A percentile compares a stretch with the other conserved stretches of the same genome.
Evolutionary conservation across 2,797 vertebrate species (phyloP).

Genomic region (Halcyon leucocephala): DNA sequence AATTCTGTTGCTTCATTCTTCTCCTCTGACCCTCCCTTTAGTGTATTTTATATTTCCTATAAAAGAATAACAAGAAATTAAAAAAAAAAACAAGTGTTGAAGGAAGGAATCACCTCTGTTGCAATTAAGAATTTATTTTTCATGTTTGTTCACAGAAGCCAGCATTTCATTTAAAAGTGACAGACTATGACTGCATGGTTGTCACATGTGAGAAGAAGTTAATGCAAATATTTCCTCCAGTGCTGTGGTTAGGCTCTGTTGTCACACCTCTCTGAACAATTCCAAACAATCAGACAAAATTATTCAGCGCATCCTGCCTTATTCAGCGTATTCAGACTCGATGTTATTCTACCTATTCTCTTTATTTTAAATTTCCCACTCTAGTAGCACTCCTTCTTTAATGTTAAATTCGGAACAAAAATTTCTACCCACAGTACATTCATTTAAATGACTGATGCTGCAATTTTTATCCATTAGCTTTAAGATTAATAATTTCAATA

Average conservation of each 20-base stretch:
- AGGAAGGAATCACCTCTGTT: background rate
- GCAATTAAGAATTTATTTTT: background rate
- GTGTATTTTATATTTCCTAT: background rate
- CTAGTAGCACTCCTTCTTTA: background rate
- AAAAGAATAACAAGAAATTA: background rate
- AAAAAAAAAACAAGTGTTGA: background rate
- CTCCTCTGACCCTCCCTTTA: rapidly evolving
- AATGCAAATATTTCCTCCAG: background rate
- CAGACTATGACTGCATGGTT: background rate
- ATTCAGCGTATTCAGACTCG: background rate
- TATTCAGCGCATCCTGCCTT: background rate
- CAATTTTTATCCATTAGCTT: background rate
- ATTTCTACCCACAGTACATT: background rate
- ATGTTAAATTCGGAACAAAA: background rate
- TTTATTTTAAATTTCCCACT: background rate
- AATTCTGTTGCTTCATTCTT: background rate
- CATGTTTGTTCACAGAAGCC: background rate
- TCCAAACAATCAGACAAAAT: background rate
- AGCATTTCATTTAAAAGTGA: background rate
- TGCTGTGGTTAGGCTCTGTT: background rate
- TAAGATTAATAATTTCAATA: background rate
- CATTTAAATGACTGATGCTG: background rate
- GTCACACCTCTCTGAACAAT: background rate
- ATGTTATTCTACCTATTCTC: background rate
- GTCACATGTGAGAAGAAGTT: background rate